Conservation (phyloP, 1,140 invertebrate species). For the Diorhabda elongata region DNA sequence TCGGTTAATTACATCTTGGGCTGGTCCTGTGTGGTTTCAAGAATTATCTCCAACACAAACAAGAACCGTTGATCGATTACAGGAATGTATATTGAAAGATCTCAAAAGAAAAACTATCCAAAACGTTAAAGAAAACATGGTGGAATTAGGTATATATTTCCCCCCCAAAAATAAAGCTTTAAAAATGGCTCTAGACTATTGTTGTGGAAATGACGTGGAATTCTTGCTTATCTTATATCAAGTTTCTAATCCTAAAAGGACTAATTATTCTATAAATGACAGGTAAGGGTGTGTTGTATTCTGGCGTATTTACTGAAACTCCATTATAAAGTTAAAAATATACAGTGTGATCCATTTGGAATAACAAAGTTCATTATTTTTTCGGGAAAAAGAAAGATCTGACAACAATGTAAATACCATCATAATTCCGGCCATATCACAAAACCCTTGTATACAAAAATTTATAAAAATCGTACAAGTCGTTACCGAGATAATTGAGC, state of each 20-base stretch:
- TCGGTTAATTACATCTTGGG: constrained; percentile 15
- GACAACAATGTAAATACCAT: too few species aligned
- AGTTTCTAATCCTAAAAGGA: constrained; percentile 31
- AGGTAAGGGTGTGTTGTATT: constrained; percentile 10
- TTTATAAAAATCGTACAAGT: too few species aligned
- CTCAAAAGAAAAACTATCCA: constrained; percentile 22
- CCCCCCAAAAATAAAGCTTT: constrained; percentile 32
- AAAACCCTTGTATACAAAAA: too few species aligned
- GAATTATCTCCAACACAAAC: constrained; percentile 41
- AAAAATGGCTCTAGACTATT: constrained; percentile 31
- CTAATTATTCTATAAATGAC: constrained; percentile 29
- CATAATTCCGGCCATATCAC: too few species aligned
- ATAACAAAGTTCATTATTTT: too few species aligned
- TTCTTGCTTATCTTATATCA: constrained; percentile 42
- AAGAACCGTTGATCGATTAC: constrained; percentile 32
- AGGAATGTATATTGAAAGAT: constrained; percentile 33
- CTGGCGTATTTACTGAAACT: not conserved
- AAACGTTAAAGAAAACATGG: constrained; percentile 32
- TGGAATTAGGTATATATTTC: constrained; percentile 35
- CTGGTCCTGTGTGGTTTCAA: constrained; percentile 43
- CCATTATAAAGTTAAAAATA: too few species aligned
- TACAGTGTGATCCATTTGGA: too few species aligned
- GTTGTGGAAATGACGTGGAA: constrained; percentile 35
- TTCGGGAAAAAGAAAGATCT: too few species aligned
- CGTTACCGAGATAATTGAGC: too few species aligned